phyloP scores from a whole-genome alignment of 2,888 invertebrate species.

The Thysanoteuthis rhombus region DNA sequence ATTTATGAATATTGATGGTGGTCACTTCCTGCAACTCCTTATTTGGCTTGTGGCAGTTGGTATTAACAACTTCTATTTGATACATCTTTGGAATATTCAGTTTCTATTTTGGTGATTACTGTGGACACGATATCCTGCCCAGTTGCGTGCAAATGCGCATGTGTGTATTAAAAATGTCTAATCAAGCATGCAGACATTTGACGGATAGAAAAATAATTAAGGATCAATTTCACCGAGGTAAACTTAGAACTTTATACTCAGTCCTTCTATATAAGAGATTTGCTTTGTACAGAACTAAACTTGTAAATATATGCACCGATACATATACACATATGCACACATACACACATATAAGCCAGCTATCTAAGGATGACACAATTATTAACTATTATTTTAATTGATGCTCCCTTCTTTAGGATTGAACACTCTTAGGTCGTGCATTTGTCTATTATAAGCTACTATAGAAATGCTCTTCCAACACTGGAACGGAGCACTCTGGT shows the following conservation, averaged over 20 bases:
- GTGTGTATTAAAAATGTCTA: not conserved
- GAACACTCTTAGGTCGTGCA: too few species aligned
- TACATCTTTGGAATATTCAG: not conserved
- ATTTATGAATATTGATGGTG: not conserved
- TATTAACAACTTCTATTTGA: not conserved
- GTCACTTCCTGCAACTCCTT: not conserved
- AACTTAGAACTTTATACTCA: not conserved
- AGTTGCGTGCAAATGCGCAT: not conserved
- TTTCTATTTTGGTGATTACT: not conserved
- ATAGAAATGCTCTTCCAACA: too few species aligned
- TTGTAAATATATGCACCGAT: too few species aligned
- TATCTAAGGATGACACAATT: too few species aligned
- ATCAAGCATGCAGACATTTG: not conserved
- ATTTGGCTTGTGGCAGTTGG: not conserved
- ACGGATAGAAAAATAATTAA: not conserved
- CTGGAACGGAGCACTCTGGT: too few species aligned
- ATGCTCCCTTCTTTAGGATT: too few species aligned
- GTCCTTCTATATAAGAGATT: too few species aligned
- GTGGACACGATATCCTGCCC: not conserved
- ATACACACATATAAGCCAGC: too few species aligned
- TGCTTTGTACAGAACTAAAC: too few species aligned
- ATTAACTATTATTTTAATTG: too few species aligned
- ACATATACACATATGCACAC: too few species aligned
- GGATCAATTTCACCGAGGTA: not conserved
- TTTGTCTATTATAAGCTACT: too few species aligned